phyloP scores from a whole-genome alignment of 2,888 invertebrate species.

The Smittia sp. region DNA sequence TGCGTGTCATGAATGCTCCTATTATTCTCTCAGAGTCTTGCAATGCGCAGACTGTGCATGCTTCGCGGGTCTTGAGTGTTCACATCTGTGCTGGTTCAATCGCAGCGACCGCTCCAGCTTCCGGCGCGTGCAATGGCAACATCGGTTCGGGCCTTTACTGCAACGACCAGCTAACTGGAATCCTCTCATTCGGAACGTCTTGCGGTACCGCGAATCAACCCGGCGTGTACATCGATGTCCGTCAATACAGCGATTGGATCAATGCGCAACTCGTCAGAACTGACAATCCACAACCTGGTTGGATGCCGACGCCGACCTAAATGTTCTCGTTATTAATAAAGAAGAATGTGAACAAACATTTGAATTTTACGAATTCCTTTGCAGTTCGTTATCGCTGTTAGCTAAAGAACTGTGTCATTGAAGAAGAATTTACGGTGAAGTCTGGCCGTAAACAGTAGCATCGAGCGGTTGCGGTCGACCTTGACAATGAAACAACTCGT shows the following conservation, averaged over 20 bases:
- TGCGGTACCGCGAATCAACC: constrained; percentile 34
- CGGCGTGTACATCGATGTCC: constrained; percentile 34
- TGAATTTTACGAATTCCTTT: too few species aligned
- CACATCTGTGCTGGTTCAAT: constrained; percentile 40
- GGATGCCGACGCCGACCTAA: constrained; percentile 15
- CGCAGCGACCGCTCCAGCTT: background rate
- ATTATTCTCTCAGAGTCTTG: background rate
- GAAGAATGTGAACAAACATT: too few species aligned
- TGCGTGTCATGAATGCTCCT: constrained; percentile 18
- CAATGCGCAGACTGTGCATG: background rate
- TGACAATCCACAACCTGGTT: constrained; percentile 38
- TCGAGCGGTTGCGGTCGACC: too few species aligned
- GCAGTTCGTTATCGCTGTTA: too few species aligned
- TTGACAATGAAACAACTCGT: too few species aligned
- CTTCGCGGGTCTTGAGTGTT: background rate
- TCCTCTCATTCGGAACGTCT: constrained; percentile 29
- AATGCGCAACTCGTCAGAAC: constrained; percentile 36
- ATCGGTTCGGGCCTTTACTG: constrained; percentile 39
- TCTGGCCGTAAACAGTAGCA: too few species aligned
- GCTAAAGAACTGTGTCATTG: too few species aligned
- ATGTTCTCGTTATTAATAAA: background rate
- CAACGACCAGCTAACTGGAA: constrained; percentile 24
- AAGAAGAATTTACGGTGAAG: too few species aligned
- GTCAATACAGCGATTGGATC: constrained; percentile 37
- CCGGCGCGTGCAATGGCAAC: constrained; percentile 29